Evolutionary conservation across 2,113 vertebrate species (phyloP), one percentile per base, ranked within the genome.

Genomic region (Plotosus lineatus): DNA sequence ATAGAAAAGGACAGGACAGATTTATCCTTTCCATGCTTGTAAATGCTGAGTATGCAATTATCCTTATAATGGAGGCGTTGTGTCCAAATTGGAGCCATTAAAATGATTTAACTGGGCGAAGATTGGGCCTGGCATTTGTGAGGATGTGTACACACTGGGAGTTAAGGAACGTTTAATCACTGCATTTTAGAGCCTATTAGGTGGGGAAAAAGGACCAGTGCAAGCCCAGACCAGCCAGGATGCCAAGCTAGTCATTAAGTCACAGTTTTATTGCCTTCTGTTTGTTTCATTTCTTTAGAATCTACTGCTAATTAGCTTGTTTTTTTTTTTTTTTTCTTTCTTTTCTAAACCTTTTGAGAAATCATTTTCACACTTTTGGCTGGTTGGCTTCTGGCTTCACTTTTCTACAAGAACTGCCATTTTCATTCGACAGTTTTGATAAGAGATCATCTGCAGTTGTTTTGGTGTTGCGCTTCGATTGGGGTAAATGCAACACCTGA

Each of bases 31-130:
- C 86, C 87, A 85, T 92, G 91, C 91, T 93, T 93, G 92, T 93
- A 93, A 94, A 93, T 93, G 93, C 92, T 94, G 92, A 93, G 92
- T 91, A 90, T 91, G 93, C 93, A 93, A 93, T 93, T 93, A 93
- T 91, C 91, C 92, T 90, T 92, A 91, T 93, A 94, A 93, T 93
- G 90, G 92, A 92, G 88, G 86, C 86, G 91, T 94, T 93, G 93
- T 93, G 91, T 93, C 92, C 91, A 94, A 94, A 93, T 94, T 93
- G 92, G 90, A 90, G 89, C 91, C 91, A 93, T 94, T 94, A 93
- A 91, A 93, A 92, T 94, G 93, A 94, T 94, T 94, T 93, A 94
- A 93, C 91, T 90, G 91, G 90, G 90, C 87, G 76, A 91, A 91
- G 93, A 93, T 94, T 93, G 92, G 91, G 86, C 87, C 86, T 94